A percentile compares a stretch with the other conserved stretches of the same genome.
phyloP scores from a whole-genome alignment of 2,113 vertebrate species.

The Oryzias celebensis region DNA sequence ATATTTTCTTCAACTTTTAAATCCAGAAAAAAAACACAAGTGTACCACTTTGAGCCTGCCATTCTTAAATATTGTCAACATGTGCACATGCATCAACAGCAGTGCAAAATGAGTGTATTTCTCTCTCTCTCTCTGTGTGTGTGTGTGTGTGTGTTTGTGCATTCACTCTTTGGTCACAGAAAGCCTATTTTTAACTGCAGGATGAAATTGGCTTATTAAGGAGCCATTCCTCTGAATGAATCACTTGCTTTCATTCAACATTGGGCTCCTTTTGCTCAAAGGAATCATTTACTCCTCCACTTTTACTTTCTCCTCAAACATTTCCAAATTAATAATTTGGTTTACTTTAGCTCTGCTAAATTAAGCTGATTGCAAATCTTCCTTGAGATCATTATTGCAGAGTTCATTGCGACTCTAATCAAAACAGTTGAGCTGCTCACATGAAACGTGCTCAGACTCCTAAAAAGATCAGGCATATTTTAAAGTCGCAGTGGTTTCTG shows the following conservation, averaged over 20 bases:
- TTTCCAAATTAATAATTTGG: constrained; percentile 59
- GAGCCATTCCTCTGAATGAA: constrained; percentile 61
- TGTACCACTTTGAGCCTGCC: constrained; percentile 29
- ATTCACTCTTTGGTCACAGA: constrained; percentile 39
- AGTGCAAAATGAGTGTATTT: not conserved
- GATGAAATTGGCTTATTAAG: constrained; percentile 53
- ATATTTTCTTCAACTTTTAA: constrained; percentile 25
- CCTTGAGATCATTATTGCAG: constrained; percentile 52
- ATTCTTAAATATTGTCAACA: not conserved
- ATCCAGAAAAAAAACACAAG: constrained; percentile 29
- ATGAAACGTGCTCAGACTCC: constrained; percentile 49
- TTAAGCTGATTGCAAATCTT: constrained; percentile 62
- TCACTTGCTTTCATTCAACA: constrained; percentile 61
- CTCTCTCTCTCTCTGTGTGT: not conserved
- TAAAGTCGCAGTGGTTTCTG: constrained; percentile 29
- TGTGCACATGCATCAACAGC: not conserved
- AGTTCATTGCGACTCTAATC: constrained; percentile 58
- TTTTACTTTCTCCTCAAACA: constrained; percentile 29
- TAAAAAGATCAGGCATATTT: constrained; percentile 12
- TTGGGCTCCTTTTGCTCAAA: constrained; percentile 45
- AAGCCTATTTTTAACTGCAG: constrained; percentile 62
- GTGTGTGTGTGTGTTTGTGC: not conserved
- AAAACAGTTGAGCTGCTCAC: constrained; percentile 34
- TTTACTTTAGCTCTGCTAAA: constrained; percentile 57
- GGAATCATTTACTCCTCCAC: constrained; percentile 56